These are phyloP conservation scores for Epizoanthus stellaris DNA, from an alignment of 92 coral and sea anemone species.

Conservation along the genomic window DNA sequence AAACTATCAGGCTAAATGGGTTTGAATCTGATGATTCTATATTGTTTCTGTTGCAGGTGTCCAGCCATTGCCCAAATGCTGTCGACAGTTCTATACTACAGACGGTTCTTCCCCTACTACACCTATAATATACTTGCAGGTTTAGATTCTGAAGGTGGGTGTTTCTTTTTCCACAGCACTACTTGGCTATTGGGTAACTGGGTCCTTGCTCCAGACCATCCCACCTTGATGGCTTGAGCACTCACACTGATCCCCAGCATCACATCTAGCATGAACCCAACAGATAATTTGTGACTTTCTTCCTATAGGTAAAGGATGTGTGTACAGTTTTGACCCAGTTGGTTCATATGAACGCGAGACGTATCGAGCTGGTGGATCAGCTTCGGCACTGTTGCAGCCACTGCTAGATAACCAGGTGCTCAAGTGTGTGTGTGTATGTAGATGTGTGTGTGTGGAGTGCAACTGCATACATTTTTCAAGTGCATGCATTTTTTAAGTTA, in stretches of 20 bases:
- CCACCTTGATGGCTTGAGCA: neutral
- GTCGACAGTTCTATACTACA: slow-evolving; percentile 92
- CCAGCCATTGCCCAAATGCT: slow-evolving; percentile 99
- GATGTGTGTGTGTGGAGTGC: neutral
- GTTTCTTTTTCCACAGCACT: neutral
- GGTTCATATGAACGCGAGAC: slow-evolving; percentile 97
- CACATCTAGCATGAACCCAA: neutral
- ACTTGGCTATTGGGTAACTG: neutral
- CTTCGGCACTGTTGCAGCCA: slow-evolving; percentile 92
- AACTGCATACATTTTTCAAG: too few species aligned
- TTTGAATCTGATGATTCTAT: neutral
- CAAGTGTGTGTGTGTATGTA: neutral
- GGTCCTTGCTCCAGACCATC: neutral
- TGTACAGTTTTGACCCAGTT: slow-evolving; percentile 98
- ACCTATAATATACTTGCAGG: slow-evolving; percentile 98
- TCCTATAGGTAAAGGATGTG: slow-evolving; percentile 92
- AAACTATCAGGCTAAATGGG: neutral
- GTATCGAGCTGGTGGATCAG: slow-evolving; percentile 95
- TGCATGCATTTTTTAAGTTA: too few species aligned
- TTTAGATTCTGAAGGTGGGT: slow-evolving; percentile 85
- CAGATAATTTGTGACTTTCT: neutral
- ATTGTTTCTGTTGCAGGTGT: slow-evolving; percentile 60
- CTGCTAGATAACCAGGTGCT: slow-evolving; percentile 94
- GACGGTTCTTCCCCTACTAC: slow-evolving; percentile 96
- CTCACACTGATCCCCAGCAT: neutral